Percentiles rank a stretch among this genome's conserved stretches.
phyloP scores from a whole-genome alignment of 2,888 invertebrate species.

The Chydorus sphaericus region DNA sequence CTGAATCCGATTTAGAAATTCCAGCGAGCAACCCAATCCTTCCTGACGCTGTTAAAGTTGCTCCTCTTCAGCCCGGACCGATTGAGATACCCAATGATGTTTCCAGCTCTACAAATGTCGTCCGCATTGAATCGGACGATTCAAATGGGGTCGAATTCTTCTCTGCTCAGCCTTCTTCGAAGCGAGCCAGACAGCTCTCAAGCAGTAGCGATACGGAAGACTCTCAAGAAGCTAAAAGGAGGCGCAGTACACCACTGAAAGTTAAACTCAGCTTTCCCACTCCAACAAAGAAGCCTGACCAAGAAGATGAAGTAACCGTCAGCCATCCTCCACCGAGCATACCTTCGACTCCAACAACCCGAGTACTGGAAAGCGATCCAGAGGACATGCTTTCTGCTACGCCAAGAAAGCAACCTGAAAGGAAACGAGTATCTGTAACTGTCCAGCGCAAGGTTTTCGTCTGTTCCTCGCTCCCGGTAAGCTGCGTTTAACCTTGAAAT shows the following conservation, averaged over 20 bases:
- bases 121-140: not conserved
- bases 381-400: not conserved
- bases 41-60: no score
- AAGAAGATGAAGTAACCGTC: not conserved
- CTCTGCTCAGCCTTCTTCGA: constrained; percentile 33
- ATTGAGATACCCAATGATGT: no score
- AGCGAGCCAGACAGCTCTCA: constrained; percentile 41
- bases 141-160: not conserved
- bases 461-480: not conserved
- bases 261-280: no score
- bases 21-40: no score
- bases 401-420: not conserved
- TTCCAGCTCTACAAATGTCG: no score
- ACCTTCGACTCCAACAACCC: constrained; percentile 43
- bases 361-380: constrained; percentile 44
- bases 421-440: not conserved
- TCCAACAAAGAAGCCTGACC: not conserved
- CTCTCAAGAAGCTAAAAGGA: constrained; percentile 39
- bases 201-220: constrained; percentile 41
- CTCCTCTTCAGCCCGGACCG: no score
- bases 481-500: not conserved
- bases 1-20: no score
- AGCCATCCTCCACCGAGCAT: constrained; percentile 31
- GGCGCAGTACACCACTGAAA: no score
- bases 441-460: not conserved